These are phyloP conservation scores for Hyposoter didymator DNA, from an alignment of 2,888 invertebrate genomes.

Conservation along the genomic window DNA sequence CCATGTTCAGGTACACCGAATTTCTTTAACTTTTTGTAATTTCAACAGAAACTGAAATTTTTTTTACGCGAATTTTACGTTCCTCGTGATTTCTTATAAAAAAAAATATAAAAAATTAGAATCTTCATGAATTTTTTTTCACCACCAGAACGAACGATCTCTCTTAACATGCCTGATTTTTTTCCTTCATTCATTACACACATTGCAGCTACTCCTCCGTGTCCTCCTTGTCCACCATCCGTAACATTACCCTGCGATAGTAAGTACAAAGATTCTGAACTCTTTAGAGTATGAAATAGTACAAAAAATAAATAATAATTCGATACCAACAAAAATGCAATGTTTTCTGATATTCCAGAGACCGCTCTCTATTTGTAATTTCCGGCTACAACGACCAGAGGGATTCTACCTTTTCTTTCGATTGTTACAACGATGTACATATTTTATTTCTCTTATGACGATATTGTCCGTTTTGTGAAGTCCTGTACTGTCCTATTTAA, in stretches of 20 bases:
- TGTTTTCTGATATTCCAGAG: conserved; percentile 46
- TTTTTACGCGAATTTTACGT: too few relatives aligned
- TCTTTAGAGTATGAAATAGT: conserved; percentile 32
- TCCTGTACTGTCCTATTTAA: conserved; percentile 54
- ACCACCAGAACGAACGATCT: neutral
- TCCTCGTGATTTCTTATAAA: neutral
- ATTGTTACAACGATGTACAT: conserved; percentile 13
- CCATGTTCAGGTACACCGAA: conserved; percentile 58
- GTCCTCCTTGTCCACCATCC: conserved; percentile 68
- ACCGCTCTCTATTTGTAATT: conserved; percentile 36
- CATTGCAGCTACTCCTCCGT: conserved; percentile 64
- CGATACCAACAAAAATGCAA: conserved; percentile 24
- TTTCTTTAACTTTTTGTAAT: neutral
- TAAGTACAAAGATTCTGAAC: conserved; percentile 65
- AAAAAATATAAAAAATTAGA: neutral
- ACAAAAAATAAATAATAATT: neutral
- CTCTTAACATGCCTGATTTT: conserved; percentile 3
- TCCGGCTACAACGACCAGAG: neutral
- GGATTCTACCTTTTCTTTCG: neutral
- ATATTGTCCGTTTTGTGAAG: conserved; percentile 52
- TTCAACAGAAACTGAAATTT: neutral
- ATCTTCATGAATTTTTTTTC: neutral
- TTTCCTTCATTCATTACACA: conserved; percentile 6
- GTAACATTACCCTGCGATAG: conserved; percentile 72
- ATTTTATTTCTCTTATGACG: neutral